Evolutionary conservation across 2,888 invertebrate genomes (phyloP), one percentile per base, ranked within the genome.

Genomic region (Pasiphila rectangulata): DNA sequence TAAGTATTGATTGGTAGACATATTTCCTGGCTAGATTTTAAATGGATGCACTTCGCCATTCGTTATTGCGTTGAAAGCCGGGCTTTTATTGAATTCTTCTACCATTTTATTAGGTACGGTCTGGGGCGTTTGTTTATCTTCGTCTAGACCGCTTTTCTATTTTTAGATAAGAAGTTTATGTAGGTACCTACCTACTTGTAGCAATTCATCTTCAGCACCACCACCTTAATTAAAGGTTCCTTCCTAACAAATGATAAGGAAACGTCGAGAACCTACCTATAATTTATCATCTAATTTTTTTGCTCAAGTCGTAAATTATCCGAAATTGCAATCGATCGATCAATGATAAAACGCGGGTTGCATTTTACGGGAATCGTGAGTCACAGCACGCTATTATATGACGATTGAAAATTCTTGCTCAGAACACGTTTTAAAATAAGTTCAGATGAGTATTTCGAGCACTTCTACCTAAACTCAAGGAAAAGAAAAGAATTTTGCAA

Each of bases 11-110:
- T 27, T 30, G 72, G 74, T 72, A 66, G 62, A 68, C 72, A 77
- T 83, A 82, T 83, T 82, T 75, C 72, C 75, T 75, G 80, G 69
- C 72, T 79, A 73, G 72, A 79, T 83, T 83, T 77, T 77, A 73
- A 69, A 69, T 66, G 72, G 65, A 65, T 61, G 67, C 63, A 50
- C 55, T 51, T 38, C 21, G 19, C 34, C n/a, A 17, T 34, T 36
- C 12, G 32, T 17, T 20, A 35, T 37, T 15, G 7, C 13, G 23
- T 37, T 16, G 46, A 40, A 36, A n/a, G n/a, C n/a, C n/a, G n/a
- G n/a, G n/a, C n/a, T n/a, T n/a, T n/a, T n/a, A n/a, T n/a, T n/a
- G n/a, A n/a, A n/a, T n/a, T n/a, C n/a, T n/a, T n/a, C n/a, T n/a
- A n/a, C n/a, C n/a, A n/a, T n/a, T n/a, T n/a, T n/a, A n/a, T n/a